Evolutionary conservation across 2,888 invertebrate species (phyloP), one percentile per base, ranked within the genome.

Genomic region (Stenolophus ochropezus): DNA sequence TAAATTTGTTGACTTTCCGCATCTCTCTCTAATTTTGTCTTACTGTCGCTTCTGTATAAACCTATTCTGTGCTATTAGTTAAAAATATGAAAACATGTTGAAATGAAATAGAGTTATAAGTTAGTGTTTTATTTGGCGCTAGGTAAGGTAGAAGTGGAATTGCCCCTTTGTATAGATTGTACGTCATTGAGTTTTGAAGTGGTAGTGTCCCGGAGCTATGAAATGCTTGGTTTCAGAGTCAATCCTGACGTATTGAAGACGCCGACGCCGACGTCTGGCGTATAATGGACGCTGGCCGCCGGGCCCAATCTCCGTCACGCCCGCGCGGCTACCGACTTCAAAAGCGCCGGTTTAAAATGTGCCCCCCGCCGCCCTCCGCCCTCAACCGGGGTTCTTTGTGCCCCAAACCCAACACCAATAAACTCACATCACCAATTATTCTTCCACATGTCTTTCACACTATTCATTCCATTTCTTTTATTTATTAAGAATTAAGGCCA

Each of bases 221-320:
- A 77, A 61, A 78, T 69, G 65, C 61, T 49, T 69, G 51, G 78
- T 78, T 69, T 78, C 78, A 78, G 69, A 78, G 65, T 65, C 78
- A 78, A 78, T 77, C 65, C 49, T 6, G 65, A 77, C 49, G 65
- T 78, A 78, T 78, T 65, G 69, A 78, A 61, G 78, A 49, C 65
- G 42, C 47, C 25, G 25, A 8, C 78, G 42, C 49, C 21, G 25
- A 61, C 21, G 61, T 23, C 11, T 42, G 23, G 61, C 61, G 61
- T 61, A 77, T 23, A 77, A 71, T 71, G 47, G 20, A 27, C 42
- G 71, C 14, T 33, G 33, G 71, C 78, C 65, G 78, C 65, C 11
- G 69, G 65, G 49, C 16, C 61, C 78, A 77, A 77, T 77, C 77
- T 77, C 23, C 6, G 61, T 42, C 33, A 42, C 33, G 33, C 42